Percentiles rank a stretch among this genome's conserved stretches.
phyloP scores from a whole-genome alignment of 2,113 vertebrate genomes.

The Malurus cyaneus region DNA sequence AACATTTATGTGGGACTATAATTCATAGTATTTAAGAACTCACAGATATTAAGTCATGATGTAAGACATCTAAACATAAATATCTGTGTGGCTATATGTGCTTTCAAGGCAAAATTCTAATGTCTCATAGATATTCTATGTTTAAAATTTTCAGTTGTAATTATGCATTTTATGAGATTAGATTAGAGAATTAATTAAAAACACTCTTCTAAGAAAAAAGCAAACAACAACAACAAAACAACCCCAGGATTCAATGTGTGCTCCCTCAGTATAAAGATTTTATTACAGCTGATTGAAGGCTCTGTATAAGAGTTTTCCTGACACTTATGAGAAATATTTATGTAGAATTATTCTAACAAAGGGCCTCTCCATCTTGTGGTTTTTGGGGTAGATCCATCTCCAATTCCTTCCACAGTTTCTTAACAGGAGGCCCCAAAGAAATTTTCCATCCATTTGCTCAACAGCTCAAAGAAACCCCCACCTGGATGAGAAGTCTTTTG shows the following conservation, averaged over 20 bases:
- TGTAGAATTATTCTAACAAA: not conserved
- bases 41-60: not conserved
- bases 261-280: not conserved
- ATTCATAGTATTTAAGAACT: not conserved
- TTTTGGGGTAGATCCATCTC: not conserved
- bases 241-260: not conserved
- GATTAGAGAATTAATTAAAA: not conserved
- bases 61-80: not conserved
- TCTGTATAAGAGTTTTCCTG: not conserved
- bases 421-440: not conserved
- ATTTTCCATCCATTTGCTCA: slow-evolving; percentile 1
- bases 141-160: not conserved
- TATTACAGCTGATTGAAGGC: not conserved
- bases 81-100: not conserved
- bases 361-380: not conserved
- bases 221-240: not conserved
- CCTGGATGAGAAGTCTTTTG: not conserved
- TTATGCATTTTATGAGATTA: not conserved
- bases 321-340: not conserved
- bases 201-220: not conserved
- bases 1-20: not conserved
- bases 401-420: not conserved
- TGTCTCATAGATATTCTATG: not conserved
- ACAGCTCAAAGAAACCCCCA: not conserved
- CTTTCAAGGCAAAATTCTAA: not conserved